Evolutionary conservation across 2,797 vertebrate genomes (phyloP).

Genomic region (Chiloscyllium punctatum): DNA sequence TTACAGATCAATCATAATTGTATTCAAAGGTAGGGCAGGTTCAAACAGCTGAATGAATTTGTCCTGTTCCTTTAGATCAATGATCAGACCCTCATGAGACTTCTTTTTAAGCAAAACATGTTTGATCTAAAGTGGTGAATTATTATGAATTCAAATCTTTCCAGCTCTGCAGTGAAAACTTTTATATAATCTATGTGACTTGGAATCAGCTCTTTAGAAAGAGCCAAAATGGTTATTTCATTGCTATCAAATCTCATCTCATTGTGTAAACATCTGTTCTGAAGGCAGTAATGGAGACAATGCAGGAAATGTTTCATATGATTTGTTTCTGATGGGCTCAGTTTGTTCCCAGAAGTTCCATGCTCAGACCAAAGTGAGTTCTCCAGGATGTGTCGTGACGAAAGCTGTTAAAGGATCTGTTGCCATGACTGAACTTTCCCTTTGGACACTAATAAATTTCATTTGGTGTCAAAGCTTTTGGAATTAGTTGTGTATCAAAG

Average conservation of each 20-base stretch:
- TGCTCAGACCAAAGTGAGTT: neutral
- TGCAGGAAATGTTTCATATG: neutral
- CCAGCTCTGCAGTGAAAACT: neutral
- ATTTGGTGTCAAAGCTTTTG: neutral
- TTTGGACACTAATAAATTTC: neutral
- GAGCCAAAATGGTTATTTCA: neutral
- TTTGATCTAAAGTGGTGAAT: neutral
- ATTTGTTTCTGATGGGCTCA: slow-evolving; percentile 8
- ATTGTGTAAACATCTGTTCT: slow-evolving; percentile 1
- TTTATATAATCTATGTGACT: neutral
- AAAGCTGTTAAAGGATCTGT: neutral
- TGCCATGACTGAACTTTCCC: neutral
- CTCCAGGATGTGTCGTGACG: neutral
- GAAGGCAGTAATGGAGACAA: neutral
- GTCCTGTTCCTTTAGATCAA: neutral
- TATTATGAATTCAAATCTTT: neutral
- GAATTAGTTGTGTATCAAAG: neutral
- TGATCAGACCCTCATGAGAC: neutral
- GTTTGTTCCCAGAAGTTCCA: neutral
- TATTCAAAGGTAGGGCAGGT: neutral
- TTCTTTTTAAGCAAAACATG: neutral
- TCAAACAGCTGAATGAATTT: neutral
- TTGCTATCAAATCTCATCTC: neutral
- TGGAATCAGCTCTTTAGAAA: neutral
- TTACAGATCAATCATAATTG: neutral